A percentile compares a stretch with the other conserved stretches of the same genome.
Evolutionary conservation across 2,113 vertebrate genomes (phyloP).

Genomic region (Microcebus griseorufus): DNA sequence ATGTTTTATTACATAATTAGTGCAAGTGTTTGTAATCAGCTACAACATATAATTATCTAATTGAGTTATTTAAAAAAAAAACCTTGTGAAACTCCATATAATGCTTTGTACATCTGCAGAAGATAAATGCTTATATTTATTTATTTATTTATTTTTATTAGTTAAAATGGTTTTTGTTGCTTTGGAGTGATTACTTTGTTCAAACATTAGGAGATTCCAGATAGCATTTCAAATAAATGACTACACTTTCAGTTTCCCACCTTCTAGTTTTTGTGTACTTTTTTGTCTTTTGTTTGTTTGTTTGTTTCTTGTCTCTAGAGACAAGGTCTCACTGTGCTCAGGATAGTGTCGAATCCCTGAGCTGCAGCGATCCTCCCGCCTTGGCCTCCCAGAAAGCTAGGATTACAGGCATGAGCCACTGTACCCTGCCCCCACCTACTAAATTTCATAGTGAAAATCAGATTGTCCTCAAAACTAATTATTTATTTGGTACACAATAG

Average conservation of each 20-base stretch:
- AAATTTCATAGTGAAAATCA: slow-evolving; percentile 43
- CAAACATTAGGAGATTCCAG: slow-evolving; percentile 8
- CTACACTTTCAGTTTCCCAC: not conserved
- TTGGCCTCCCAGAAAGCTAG: too few relatives aligned
- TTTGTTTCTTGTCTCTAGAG: too few relatives aligned
- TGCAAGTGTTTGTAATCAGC: slow-evolving; percentile 57
- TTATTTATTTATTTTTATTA: slow-evolving; percentile 34
- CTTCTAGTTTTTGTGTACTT: not conserved
- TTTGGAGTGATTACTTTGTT: not conserved
- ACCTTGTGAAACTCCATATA: slow-evolving; percentile 52
- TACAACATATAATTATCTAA: slow-evolving; percentile 62
- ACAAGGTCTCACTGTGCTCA: too few relatives aligned
- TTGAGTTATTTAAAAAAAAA: slow-evolving; percentile 64
- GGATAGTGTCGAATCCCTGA: too few relatives aligned
- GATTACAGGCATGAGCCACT: too few relatives aligned
- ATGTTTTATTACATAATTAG: slow-evolving; percentile 70
- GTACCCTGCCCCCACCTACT: not conserved
- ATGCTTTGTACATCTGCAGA: slow-evolving; percentile 47
- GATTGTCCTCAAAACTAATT: not conserved
- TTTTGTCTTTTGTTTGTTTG: too few relatives aligned
- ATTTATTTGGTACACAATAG: not conserved
- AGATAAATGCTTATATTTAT: slow-evolving; percentile 17
- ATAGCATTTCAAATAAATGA: not conserved
- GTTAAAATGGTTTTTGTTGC: slow-evolving; percentile 3
- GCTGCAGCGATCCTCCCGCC: too few relatives aligned